Evolutionary conservation across 2,888 invertebrate species (phyloP), one percentile per base, ranked within the genome.

Genomic region (Bedellia somnulentella): DNA sequence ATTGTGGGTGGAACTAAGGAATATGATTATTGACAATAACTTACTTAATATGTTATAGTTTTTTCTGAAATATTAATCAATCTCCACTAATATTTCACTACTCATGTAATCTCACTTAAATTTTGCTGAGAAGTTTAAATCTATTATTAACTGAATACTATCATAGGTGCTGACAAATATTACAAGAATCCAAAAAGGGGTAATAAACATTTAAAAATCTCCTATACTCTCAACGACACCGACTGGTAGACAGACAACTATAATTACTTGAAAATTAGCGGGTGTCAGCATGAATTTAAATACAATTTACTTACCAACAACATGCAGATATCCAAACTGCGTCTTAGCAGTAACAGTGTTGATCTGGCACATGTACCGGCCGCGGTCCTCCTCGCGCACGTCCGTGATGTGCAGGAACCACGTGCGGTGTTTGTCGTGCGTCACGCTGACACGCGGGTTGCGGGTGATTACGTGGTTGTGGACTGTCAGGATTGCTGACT

Each of bases 401-500:
- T 93, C 89, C 46, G 85, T 87, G 67, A 94, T 93, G 77, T 93
- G 93, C 52, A 94, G 81, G 71, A 86, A 91, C 92, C 93, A 93
- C 44, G 93, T 93, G 48, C 90, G 83, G 58, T 93, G 93, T 64
- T 92, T 91, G 71, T 93, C 92, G 64, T 93, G 93, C 34, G 91
- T 88, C 39, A 94, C 92, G 56, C 89, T 89, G 53, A 94, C 93
- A 37, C 93, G 81, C 8, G 92, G 91, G 79, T 93, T 93, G 48
- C 92, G 82, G 32, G 93, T 93, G 63, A 94, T 93, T 57, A 94
- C 93, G 77, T 93, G 93, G 70, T 89, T 92, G 75, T 93, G 92
- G 30, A 93, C 93, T 26, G 93, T 93, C 53, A 94, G 68, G 52
- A 94, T 93, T 28, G 93, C 93, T 30, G 92, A 92, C 66, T 92